Percentiles rank a stretch among this genome's conserved stretches.
Evolutionary conservation across 2,113 vertebrate genomes (phyloP).

Genomic region (Dinomys branickii): DNA sequence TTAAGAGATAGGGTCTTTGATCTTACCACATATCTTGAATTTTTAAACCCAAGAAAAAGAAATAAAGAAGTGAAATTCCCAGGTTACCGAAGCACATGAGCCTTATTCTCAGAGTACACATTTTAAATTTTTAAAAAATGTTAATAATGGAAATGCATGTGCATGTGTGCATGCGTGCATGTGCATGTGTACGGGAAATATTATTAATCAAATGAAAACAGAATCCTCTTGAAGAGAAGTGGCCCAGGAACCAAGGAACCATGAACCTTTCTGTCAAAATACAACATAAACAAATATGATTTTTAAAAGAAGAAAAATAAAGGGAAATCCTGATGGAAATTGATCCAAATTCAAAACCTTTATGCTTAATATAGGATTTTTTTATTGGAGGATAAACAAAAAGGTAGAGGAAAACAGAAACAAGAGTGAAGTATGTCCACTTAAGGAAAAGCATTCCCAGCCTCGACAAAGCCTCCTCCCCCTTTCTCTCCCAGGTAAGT

Average conservation of each 20-base stretch:
- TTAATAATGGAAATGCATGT: slow-evolving; percentile 1
- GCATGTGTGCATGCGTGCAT: neutral
- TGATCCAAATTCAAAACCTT: slow-evolving; percentile 39
- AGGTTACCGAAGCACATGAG: neutral
- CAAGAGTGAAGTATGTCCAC: slow-evolving; percentile 10
- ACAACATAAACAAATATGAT: slow-evolving; percentile 26
- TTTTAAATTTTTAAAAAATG: slow-evolving; percentile 26
- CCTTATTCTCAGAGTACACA: slow-evolving; percentile 1
- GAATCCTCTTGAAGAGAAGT: slow-evolving; percentile 44
- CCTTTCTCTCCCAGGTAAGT: neutral
- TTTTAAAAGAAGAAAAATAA: slow-evolving; percentile 12
- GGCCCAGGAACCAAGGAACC: neutral
- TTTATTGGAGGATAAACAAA: neutral
- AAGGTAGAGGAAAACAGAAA: slow-evolving; percentile 27
- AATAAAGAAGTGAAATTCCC: neutral
- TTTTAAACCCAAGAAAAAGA: slow-evolving; percentile 49
- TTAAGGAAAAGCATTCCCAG: neutral
- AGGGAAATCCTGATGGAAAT: neutral
- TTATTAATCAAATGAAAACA: slow-evolving; percentile 12
- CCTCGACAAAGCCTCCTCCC: neutral
- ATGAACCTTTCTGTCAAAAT: neutral
- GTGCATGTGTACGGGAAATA: neutral
- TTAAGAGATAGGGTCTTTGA: neutral
- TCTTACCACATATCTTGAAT: slow-evolving; percentile 28
- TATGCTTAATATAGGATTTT: slow-evolving; percentile 35